Base-by-base conservation (phyloP, 2,888 invertebrate species). In the Hydroisotoma schaefferi region DNA sequence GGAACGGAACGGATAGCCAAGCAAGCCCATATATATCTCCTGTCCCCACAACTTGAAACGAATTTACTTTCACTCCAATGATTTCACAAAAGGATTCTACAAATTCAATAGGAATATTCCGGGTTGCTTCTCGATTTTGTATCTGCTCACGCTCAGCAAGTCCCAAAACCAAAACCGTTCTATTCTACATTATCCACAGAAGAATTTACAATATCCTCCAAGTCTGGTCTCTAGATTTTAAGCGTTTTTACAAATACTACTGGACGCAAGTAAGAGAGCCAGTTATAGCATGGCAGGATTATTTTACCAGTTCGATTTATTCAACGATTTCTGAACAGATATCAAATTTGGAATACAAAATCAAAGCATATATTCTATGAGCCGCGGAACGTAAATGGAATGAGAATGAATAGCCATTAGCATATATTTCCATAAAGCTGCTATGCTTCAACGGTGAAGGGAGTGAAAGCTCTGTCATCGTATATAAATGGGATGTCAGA, bases 21-120 rank as follows among this genome's bases (percentile, higher is more conserved):
- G n/a, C 33, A 8, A 33, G 15, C n/a, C 40, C n/a, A 5, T 40
- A 5, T 20, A 40, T 15, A 40, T 40, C n/a, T 40, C 15, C 20
- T 40, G n/a, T 33, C 33, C 25, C 37, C 51, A 52, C 37, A 37
- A 52, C 37, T 52, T 29, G 2, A 25, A 52, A 52, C 51, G 51
- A 52, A 52, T 52, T 52, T 52, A 52, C 29, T 52, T 52, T 52
- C 51, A 52, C 51, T 52, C 51, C 51, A 52, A 52, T 52, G 37
- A 52, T 52, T 29, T 33, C 51, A 52, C 51, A 52, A 52, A 49
- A 37, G 51, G 46, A 52, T 52, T 52, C 51, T 52, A 52, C n/a
- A n/a, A n/a, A n/a, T 52, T 52, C 33, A 52, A 52, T 52, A 52
- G 51, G 12, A 33, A 52, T 52, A 33, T 52, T 33, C 15, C 18